Conservation (phyloP, 2,797 vertebrate genomes). For the Muscicapa comitata region DNA sequence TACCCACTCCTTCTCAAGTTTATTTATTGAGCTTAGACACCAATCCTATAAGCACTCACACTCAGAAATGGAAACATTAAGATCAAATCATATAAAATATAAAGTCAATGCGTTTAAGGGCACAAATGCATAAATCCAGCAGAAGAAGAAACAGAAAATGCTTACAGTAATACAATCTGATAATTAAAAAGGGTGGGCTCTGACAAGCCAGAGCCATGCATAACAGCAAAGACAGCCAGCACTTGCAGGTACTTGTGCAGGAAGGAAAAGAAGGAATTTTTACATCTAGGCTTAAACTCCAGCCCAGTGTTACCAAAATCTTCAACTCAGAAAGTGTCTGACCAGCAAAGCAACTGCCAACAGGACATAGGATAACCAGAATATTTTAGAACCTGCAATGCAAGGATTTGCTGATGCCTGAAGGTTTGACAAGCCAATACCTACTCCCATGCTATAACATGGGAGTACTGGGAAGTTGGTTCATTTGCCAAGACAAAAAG, state of each 20-base stretch:
- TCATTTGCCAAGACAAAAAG: background rate
- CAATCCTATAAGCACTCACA: background rate
- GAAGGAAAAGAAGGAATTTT: background rate
- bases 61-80: background rate
- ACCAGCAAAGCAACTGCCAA: background rate
- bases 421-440: background rate
- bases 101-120: background rate
- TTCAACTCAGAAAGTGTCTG: background rate
- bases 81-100: conserved; percentile 15
- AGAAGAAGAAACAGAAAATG: conserved; percentile 24
- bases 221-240: background rate
- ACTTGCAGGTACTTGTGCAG: background rate
- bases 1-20: background rate
- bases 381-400: background rate
- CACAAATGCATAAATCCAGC: conserved; percentile 13
- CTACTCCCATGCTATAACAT: background rate
- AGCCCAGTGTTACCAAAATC: background rate
- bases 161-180: conserved; percentile 33
- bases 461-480: background rate
- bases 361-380: background rate
- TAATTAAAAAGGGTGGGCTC: conserved; percentile 41
- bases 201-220: background rate
- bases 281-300: background rate
- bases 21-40: conserved; percentile 7
- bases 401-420: background rate